A percentile compares a stretch with the other conserved stretches of the same genome.
Evolutionary conservation across 2,888 invertebrate genomes (phyloP).

Genomic region (Brachyptera putata): DNA sequence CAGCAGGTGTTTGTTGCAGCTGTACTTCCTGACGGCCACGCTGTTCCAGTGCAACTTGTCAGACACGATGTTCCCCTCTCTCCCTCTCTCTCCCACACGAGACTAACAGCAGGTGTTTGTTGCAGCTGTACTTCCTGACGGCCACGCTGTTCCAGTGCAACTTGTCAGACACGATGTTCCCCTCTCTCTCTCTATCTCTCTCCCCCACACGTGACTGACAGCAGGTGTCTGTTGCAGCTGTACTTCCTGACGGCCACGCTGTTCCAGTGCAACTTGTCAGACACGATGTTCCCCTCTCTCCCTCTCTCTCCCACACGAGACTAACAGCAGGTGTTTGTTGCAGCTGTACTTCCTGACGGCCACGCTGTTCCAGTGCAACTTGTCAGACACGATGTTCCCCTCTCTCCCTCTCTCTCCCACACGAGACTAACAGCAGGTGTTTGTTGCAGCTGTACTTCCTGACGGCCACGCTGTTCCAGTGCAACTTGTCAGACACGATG

Average conservation of each 20-base stretch:
- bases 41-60: constrained; percentile 57
- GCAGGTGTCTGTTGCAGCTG: no score
- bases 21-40: constrained; percentile 64
- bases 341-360: constrained; percentile 65
- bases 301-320: no score
- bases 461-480: no score
- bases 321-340: constrained; percentile 83
- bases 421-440: no score
- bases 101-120: no score
- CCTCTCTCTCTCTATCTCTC: no score
- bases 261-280: constrained; percentile 52
- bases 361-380: constrained; percentile 56
- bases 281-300: constrained; percentile 75
- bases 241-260: no score
- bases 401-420: constrained; percentile 79
- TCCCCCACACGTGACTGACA: constrained; percentile 83
- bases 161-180: constrained; percentile 68
- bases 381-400: constrained; percentile 71
- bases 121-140: constrained; percentile 63
- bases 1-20: constrained; percentile 57
- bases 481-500: constrained; percentile 78
- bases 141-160: constrained; percentile 59
- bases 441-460: no score
- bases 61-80: constrained; percentile 75
- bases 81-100: no score